Conservation (phyloP, 2,113 vertebrate species). For the Syngnathus scovelli region DNA sequence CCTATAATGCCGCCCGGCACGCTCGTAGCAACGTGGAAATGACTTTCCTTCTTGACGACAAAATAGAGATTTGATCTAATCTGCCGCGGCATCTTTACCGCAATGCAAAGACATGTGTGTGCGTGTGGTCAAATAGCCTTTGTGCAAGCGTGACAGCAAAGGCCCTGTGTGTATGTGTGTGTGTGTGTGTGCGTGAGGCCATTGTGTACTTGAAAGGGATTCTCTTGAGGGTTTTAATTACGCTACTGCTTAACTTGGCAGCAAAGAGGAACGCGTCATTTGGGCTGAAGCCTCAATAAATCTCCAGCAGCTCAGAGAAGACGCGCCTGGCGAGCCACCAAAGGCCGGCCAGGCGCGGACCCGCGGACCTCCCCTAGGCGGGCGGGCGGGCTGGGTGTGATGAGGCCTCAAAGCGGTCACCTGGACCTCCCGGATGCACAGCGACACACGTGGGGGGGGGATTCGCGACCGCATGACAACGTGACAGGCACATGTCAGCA, state of each 20-base stretch:
- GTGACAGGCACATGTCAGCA: neutral
- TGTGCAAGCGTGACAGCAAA: constrained; percentile 49
- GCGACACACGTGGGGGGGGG: too few species aligned
- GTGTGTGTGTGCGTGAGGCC: constrained; percentile 59
- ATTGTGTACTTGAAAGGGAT: constrained; percentile 75
- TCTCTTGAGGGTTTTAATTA: constrained; percentile 77
- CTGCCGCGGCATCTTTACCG: constrained; percentile 45
- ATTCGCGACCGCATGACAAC: neutral
- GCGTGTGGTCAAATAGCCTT: constrained; percentile 29
- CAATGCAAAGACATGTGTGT: constrained; percentile 50
- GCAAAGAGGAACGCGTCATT: constrained; percentile 47
- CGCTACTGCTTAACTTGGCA: constrained; percentile 78
- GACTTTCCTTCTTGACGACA: constrained; percentile 58
- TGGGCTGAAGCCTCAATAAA: constrained; percentile 56
- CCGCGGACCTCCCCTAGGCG: neutral
- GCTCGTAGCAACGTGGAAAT: constrained; percentile 51
- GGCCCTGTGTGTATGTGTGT: constrained; percentile 49
- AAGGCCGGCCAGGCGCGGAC: neutral
- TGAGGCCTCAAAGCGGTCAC: neutral
- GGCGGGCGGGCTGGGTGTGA: neutral
- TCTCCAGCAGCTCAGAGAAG: neutral
- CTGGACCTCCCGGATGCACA: neutral
- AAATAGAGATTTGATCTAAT: constrained; percentile 60
- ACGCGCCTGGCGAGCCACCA: neutral
- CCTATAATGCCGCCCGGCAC: constrained; percentile 53